phyloP scores from a whole-genome alignment of 2,888 invertebrate species.

The Nudaria mundana region DNA sequence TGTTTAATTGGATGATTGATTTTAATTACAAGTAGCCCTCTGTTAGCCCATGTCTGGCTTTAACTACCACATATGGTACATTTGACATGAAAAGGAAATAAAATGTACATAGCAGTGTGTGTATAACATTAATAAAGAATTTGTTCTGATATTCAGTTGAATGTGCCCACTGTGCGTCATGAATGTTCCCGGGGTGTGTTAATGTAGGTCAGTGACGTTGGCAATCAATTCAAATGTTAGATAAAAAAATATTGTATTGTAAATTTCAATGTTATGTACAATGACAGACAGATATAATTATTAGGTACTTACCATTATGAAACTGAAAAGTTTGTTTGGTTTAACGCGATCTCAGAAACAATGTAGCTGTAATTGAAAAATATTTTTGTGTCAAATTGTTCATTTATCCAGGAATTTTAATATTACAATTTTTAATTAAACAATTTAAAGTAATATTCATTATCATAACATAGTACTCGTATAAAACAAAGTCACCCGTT shows the following conservation, averaged over 20 bases:
- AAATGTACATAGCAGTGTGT: neutral
- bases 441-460: too few relatives aligned
- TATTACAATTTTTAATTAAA: too few relatives aligned
- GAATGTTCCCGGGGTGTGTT: constrained; percentile 11
- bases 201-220: constrained; percentile 26
- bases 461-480: too few relatives aligned
- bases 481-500: too few relatives aligned
- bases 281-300: too few relatives aligned
- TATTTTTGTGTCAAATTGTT: too few relatives aligned
- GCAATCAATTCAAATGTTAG: constrained; percentile 2
- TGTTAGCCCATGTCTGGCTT: constrained; percentile 52
- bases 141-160: constrained; percentile 3
- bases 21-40: constrained; percentile 56
- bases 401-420: too few relatives aligned
- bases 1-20: constrained; percentile 63
- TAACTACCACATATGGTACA: constrained; percentile 41
- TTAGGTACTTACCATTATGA: too few relatives aligned
- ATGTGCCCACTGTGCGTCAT: constrained; percentile 4
- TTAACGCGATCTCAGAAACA: too few relatives aligned
- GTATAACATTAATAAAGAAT: neutral
- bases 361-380: too few relatives aligned
- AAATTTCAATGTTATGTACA: neutral
- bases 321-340: too few relatives aligned
- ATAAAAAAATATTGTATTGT: neutral
- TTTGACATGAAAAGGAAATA: constrained; percentile 21